Percentiles rank a stretch among this genome's conserved stretches.
Evolutionary conservation across 2,888 invertebrate species (phyloP).

Genomic region (Netelia inedita): DNA sequence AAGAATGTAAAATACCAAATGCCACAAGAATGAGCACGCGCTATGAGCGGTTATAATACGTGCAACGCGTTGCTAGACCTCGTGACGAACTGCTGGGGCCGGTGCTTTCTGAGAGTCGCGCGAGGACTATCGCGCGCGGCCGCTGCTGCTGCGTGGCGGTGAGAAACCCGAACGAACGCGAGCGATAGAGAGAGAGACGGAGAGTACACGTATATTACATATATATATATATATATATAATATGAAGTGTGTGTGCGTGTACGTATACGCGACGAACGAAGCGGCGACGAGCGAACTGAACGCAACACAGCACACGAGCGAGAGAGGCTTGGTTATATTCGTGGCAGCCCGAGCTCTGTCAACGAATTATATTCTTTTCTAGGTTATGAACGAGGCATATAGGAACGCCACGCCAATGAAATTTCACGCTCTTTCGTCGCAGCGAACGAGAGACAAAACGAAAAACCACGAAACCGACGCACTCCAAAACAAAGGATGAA

Average conservation of each 20-base stretch:
- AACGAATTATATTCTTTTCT: slow-evolving; percentile 53
- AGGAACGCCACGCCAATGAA: slow-evolving; percentile 47
- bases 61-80: slow-evolving; percentile 68
- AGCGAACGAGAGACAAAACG: too few relatives aligned
- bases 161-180: slow-evolving; percentile 62
- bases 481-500: background rate
- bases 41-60: slow-evolving; percentile 62
- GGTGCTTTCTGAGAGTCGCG: slow-evolving; percentile 67
- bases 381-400: slow-evolving; percentile 53
- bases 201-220: slow-evolving; percentile 4
- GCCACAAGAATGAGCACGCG: slow-evolving; percentile 45
- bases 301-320: slow-evolving; percentile 22
- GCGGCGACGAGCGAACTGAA: slow-evolving; percentile 51
- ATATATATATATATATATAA: slow-evolving; percentile 25
- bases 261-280: slow-evolving; percentile 34
- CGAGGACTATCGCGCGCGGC: slow-evolving; percentile 54
- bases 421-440: background rate
- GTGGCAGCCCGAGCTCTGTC: slow-evolving; percentile 32
- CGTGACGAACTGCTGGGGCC: slow-evolving; percentile 69
- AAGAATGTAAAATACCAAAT: slow-evolving; percentile 16
- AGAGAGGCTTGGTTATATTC: slow-evolving; percentile 31
- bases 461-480: background rate
- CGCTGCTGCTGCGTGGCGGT: slow-evolving; percentile 62
- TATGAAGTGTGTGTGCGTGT: slow-evolving; percentile 23
- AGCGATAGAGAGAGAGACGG: slow-evolving; percentile 50